Conservation (phyloP, 2,113 vertebrate species). For the Cryptotis parvus region DNA sequence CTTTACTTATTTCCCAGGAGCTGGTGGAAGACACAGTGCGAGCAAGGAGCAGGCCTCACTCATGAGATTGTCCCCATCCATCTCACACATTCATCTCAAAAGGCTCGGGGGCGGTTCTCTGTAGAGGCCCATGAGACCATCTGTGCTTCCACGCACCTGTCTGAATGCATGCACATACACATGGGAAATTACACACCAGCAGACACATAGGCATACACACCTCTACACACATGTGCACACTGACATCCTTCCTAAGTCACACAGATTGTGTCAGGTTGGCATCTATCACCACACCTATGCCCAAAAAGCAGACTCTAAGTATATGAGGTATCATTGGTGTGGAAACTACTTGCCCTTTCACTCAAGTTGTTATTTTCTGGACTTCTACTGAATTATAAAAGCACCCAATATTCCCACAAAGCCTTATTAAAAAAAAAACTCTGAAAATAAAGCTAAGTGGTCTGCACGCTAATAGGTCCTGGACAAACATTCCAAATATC, state of each 20-base stretch:
- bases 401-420: not conserved
- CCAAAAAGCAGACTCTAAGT: not conserved
- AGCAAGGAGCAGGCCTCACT: no score
- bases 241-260: not conserved
- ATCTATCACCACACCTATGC: not conserved
- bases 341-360: not conserved
- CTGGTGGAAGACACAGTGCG: no score
- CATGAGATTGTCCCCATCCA: no score
- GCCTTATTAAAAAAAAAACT: not conserved
- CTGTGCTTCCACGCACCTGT: no score
- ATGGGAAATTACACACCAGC: not conserved
- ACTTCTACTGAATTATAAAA: slow-evolving; percentile 20
- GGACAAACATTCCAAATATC: slow-evolving; percentile 75
- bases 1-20: no score
- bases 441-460: slow-evolving; percentile 50
- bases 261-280: not conserved
- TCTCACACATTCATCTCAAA: no score
- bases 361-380: not conserved
- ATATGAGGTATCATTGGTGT: no score
- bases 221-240: not conserved
- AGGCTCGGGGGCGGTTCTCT: no score
- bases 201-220: not conserved
- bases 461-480: not conserved
- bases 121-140: no score
- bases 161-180: not conserved